A percentile compares a stretch with the other conserved stretches of the same genome.
Evolutionary conservation across 2,888 invertebrate genomes (phyloP).

Genomic region (Mimumesa dahlbomi): DNA sequence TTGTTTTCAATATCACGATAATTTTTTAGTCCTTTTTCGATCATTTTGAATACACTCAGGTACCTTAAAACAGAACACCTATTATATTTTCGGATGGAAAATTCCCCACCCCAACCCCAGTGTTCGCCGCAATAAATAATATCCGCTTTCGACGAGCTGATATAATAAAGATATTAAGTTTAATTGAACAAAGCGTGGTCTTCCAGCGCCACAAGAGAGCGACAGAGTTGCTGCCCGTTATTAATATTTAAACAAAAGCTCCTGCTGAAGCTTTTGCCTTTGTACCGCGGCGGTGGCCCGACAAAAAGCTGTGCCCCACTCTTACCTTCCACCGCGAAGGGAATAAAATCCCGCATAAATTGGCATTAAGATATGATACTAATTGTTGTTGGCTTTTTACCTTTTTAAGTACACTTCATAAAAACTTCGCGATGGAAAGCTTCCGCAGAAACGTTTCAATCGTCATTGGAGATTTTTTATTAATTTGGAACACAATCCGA

Average conservation of each 20-base stretch:
- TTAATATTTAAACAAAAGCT: conserved; percentile 75
- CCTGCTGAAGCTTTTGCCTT: conserved; percentile 57
- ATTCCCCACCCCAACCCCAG: neutral
- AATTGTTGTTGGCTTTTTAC: conserved; percentile 30
- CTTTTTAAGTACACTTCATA: neutral
- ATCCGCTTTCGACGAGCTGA: conserved; percentile 42
- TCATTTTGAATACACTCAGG: no score
- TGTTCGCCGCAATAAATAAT: conserved; percentile 57
- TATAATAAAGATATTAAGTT: conserved; percentile 71
- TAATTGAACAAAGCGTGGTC: conserved; percentile 70
- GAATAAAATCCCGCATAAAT: conserved; percentile 42
- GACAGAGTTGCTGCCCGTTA: conserved; percentile 66
- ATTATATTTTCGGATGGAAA: neutral
- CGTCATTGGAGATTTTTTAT: no score
- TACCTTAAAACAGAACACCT: neutral
- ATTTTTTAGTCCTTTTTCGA: no score
- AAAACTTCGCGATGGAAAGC: neutral
- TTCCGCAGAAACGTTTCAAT: neutral
- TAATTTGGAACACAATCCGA: no score
- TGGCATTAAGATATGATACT: conserved; percentile 22
- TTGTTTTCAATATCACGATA: no score
- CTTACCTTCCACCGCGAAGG: neutral
- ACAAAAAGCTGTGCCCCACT: conserved; percentile 37
- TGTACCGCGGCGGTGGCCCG: conserved; percentile 41
- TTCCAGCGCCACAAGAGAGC: conserved; percentile 40